Evolutionary conservation across 1,140 invertebrate genomes (phyloP).

Genomic region (Phortica variegata): DNA sequence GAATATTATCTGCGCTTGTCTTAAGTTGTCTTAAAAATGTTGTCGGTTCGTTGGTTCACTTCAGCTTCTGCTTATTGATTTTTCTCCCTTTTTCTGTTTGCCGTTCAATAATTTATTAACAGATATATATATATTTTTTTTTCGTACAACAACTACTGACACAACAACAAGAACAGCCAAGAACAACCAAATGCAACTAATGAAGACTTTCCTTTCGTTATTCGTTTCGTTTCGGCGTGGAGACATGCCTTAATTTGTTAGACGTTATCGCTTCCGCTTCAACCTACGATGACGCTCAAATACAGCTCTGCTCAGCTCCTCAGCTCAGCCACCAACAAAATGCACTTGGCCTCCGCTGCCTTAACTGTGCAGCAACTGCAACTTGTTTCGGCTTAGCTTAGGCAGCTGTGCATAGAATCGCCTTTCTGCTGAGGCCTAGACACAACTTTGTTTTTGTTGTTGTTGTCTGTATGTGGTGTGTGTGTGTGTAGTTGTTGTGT

Average conservation of each 20-base stretch:
- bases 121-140: not conserved
- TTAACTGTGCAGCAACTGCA: too few relatives aligned
- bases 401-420: too few relatives aligned
- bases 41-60: too few relatives aligned
- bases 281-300: not conserved
- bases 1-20: conserved; percentile 16
- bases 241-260: conserved; percentile 50
- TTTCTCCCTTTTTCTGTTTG: too few relatives aligned
- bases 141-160: not conserved
- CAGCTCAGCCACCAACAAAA: conserved; percentile 22
- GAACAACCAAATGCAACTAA: conserved; percentile 14
- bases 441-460: conserved; percentile 38
- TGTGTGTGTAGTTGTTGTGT: too few relatives aligned
- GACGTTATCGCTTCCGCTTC: conserved; percentile 45
- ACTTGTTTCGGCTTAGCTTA: conserved; percentile 3
- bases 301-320: too few relatives aligned
- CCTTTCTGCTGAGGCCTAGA: too few relatives aligned
- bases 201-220: conserved; percentile 32
- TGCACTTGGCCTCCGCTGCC: conserved; percentile 23
- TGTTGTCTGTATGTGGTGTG: not conserved
- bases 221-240: conserved; percentile 1
- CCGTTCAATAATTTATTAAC: not conserved
- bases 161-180: not conserved
- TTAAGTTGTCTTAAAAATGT: conserved; percentile 2
- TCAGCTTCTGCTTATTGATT: too few relatives aligned